Evolutionary conservation across 2,113 vertebrate genomes (phyloP), one percentile per base, ranked within the genome.

Genomic region (Arizona elegans): DNA sequence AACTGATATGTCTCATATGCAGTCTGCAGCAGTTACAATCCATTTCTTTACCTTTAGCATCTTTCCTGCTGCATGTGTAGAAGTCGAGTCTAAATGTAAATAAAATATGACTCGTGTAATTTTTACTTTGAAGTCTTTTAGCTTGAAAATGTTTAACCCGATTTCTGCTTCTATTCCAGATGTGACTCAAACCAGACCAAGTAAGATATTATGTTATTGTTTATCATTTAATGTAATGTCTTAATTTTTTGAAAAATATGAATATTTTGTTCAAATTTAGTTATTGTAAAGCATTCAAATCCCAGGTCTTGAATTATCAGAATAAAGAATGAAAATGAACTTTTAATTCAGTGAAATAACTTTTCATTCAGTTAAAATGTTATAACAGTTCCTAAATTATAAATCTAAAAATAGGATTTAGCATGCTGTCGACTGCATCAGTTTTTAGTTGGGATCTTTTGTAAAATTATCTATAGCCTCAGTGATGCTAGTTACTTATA

Each of bases 161-260:
- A 33, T 91, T 91, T 3, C 95, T 95, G 47, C 5, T 94, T 95
- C 96, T 96, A 87, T 56, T 94, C 89, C 95, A 95, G 95, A 92
- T 97, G 91, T 38, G 96, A 97, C 95, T 88, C 96, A 50, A 96
- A 96, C 95, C 93, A 96, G 96, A 96, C 94, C 95, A 96, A 97
- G 87, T 97, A 97, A 97, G 96, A 95, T 26, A 86, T 86, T 59
- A 1, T 91, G 17, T 95, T 97, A 96, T 87, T 53, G 47, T 90
- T 87, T 81, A 26, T 65, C n/a, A 26, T 93, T 70, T n/a, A 70
- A 43, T 88, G n/a, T 15, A 88, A 88, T 33, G 24, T 89, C 43
- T 59, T 47, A 59, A 47, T 26, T 59, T 89, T 56, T 58, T 43
- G 47, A 47, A 62, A 90, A 58, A 85, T 92, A 29, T 12, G 5